Percentiles rank a stretch among this genome's conserved stretches.
phyloP scores from a whole-genome alignment of 2,113 vertebrate species.

The Gallinago media region DNA sequence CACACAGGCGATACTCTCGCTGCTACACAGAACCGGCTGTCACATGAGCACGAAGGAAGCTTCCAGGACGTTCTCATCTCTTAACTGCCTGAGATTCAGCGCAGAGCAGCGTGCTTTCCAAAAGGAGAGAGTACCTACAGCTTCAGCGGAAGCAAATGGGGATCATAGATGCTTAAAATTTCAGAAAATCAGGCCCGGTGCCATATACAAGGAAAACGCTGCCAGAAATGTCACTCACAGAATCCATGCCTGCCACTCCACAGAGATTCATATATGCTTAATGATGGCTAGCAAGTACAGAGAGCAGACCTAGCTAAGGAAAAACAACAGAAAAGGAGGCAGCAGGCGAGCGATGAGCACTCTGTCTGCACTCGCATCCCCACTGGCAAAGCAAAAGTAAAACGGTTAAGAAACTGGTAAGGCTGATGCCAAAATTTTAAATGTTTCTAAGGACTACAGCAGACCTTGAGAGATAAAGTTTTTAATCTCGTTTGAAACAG shows the following conservation, averaged over 20 bases:
- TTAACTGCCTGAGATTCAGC: constrained; percentile 34
- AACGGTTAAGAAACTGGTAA: constrained; percentile 14
- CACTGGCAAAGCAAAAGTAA: constrained; percentile 52
- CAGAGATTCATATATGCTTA: constrained; percentile 53
- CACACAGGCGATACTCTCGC: not conserved
- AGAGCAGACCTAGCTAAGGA: constrained; percentile 53
- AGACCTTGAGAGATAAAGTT: constrained; percentile 46
- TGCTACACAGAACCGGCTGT: not conserved
- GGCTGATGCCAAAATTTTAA: constrained; percentile 38
- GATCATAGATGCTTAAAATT: constrained; percentile 48
- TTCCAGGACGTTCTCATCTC: constrained; percentile 44
- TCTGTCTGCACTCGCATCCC: constrained; percentile 37
- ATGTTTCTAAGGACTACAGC: constrained; percentile 29
- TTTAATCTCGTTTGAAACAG: constrained; percentile 63
- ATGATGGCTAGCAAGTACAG: constrained; percentile 62
- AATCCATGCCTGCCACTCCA: constrained; percentile 47
- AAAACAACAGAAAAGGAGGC: constrained; percentile 62
- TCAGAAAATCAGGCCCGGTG: constrained; percentile 57
- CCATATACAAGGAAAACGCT: constrained; percentile 12
- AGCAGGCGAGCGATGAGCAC: constrained; percentile 39
- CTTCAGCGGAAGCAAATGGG: constrained; percentile 33
- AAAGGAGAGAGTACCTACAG: constrained; percentile 41
- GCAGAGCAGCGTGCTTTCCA: constrained; percentile 20
- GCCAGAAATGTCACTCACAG: constrained; percentile 66
- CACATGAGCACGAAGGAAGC: not conserved